Evolutionary conservation across 2,888 invertebrate genomes (phyloP).

Genomic region (Tholera decimalis): DNA sequence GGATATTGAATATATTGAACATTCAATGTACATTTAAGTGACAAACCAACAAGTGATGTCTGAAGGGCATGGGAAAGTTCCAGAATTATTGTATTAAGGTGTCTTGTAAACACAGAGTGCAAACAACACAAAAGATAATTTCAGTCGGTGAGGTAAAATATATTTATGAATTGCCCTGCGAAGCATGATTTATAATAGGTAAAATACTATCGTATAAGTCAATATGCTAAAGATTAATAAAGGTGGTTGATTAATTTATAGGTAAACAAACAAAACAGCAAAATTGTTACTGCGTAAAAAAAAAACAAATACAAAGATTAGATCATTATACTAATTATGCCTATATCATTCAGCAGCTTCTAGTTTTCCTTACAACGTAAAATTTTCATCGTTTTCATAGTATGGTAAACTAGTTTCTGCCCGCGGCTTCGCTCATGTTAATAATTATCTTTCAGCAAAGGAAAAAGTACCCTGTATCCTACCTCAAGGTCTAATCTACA

Average conservation of each 20-base stretch:
- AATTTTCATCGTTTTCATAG: neutral
- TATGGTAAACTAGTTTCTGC: too few species aligned
- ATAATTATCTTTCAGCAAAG: neutral
- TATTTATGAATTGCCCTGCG: neutral
- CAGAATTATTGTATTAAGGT: neutral
- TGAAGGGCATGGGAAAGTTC: conserved; percentile 6
- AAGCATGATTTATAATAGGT: too few species aligned
- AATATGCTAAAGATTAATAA: conserved; percentile 39
- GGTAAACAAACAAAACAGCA: conserved; percentile 31
- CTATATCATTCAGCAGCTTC: neutral
- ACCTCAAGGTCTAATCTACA: too few species aligned
- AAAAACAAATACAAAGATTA: conserved; percentile 10
- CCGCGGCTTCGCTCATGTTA: too few species aligned
- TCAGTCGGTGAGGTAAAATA: neutral
- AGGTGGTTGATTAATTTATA: conserved; percentile 9
- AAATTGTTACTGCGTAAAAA: conserved; percentile 18
- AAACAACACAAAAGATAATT: conserved; percentile 4
- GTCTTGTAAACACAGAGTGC: neutral
- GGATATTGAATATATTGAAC: conserved; percentile 11
- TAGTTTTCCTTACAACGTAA: neutral
- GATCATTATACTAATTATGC: neutral
- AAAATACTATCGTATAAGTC: conserved; percentile 15
- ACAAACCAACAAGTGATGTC: conserved; percentile 16
- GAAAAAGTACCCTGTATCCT: too few species aligned
- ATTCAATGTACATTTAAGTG: neutral